Base-by-base conservation (phyloP, 2,888 invertebrate genomes). In the Ptilodon capucinus region DNA sequence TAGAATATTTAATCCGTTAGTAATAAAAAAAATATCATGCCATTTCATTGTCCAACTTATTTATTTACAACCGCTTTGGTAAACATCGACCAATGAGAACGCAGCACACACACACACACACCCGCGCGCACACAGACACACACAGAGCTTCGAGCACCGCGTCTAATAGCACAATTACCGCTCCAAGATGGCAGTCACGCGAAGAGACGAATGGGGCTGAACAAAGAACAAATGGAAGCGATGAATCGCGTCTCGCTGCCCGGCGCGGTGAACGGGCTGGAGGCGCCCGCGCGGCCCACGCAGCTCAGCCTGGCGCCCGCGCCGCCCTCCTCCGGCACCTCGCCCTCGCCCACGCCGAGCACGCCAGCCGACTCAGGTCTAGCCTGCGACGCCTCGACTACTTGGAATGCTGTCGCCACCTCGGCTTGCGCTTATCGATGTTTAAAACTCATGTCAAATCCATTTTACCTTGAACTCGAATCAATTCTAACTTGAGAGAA, bases 141-240 rank as follows among this genome's bases (percentile, higher is more conserved):
- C 60, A 66, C 72, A 75, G 67, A 61, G 76, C 74, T 74, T 71
- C 58, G 49, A 68, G 78, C 80, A 80, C 78, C 68, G 75, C 74
- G 71, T 80, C 80, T 87, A 89, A 89, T 84, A 71, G 84, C 84
- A 86, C 81, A 81, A 74, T 86, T 85, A 69, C 68, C 84, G 81
- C 84, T 76, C 83, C 80, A 91, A 91, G 91, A 91, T 91, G 91
- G 91, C 91, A 91, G 91, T 87, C 90, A 91, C 89, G 86, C 89
- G 91, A 91, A 91, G 86, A 80, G 91, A 85, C 90, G 91, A 75
- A 90, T 91, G 87, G 91, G 91, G 79, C 91, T 91, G 84, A 91
- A 91, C 86, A 86, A 90, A 78, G 91, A 91, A 77, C 89, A 91
- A 79, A 88, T 91, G 87, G 91, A 91, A 81, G 91, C 89, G 74